A percentile compares a stretch with the other conserved stretches of the same genome.
phyloP scores from a whole-genome alignment of 2,888 invertebrate genomes.

The Caenorhabditis angaria region DNA sequence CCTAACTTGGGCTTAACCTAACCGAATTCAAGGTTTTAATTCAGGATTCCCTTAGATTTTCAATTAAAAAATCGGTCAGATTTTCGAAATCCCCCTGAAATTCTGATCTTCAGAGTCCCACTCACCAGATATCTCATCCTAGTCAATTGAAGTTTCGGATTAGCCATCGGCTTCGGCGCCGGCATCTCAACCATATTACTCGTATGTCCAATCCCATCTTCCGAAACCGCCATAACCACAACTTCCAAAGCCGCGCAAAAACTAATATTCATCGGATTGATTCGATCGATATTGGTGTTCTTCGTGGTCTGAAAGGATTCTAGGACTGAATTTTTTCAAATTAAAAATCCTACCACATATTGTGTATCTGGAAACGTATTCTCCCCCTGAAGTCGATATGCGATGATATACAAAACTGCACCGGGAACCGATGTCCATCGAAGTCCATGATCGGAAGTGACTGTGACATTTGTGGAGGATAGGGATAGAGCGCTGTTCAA shows the following conservation, averaged over 20 bases:
- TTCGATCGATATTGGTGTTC: conserved; percentile 13
- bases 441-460: conserved; percentile 12
- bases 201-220: conserved; percentile 28
- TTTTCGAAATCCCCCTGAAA: too few species aligned
- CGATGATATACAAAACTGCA: conserved; percentile 41
- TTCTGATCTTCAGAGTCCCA: too few species aligned
- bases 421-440: conserved; percentile 40
- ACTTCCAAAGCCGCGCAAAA: conserved; percentile 27
- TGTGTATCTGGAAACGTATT: conserved; percentile 13
- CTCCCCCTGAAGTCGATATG: conserved; percentile 14
- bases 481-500: conserved; percentile 15
- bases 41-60: too few species aligned
- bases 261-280: conserved; percentile 17
- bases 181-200: conserved; percentile 23
- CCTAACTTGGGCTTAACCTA: too few species aligned
- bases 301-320: conserved; percentile 12
- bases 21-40: too few species aligned
- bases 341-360: conserved; percentile 23
- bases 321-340: too few species aligned
- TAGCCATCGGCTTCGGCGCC: conserved; percentile 28
- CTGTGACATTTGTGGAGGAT: conserved; percentile 10
- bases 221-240: conserved; percentile 22
- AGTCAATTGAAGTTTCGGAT: conserved; percentile 23
- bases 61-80: too few species aligned
- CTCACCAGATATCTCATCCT: conserved; percentile 1